Conservation (phyloP, 2,113 vertebrate species). For the Coryphaenoides rupestris region DNA sequence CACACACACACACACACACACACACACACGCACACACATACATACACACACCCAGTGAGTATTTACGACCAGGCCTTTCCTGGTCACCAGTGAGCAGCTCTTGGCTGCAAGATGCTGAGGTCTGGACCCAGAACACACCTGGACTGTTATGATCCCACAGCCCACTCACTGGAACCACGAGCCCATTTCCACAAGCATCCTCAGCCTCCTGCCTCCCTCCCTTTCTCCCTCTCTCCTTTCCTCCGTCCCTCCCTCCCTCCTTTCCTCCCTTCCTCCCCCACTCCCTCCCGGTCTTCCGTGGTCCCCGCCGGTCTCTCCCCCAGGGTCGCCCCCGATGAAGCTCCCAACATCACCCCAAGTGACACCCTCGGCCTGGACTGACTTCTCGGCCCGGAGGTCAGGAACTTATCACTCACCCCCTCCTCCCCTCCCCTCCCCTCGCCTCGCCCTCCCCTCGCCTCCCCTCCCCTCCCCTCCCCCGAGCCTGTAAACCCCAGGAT, state of each 20-base stretch:
- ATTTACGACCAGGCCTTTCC: conserved; percentile 51
- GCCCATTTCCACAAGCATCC: conserved; percentile 3
- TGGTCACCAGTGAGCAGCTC: conserved; percentile 25
- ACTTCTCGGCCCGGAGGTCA: conserved; percentile 51
- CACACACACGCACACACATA: conserved; percentile 5
- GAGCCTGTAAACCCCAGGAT: conserved; percentile 48
- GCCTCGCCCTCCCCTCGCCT: too few relatives aligned
- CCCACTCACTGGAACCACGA: too few relatives aligned
- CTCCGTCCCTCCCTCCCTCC: neutral
- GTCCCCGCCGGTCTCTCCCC: conserved; percentile 53
- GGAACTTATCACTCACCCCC: conserved; percentile 41
- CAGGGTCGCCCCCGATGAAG: conserved; percentile 41
- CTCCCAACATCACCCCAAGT: conserved; percentile 33
- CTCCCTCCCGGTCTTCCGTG: conserved; percentile 45
- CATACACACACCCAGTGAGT: conserved; percentile 37
- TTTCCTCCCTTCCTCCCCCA: too few relatives aligned
- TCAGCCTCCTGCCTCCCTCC: too few relatives aligned
- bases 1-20: conserved; percentile 13
- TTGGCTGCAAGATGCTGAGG: conserved; percentile 24
- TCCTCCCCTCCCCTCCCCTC: conserved; percentile 63
- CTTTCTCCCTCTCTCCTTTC: too few relatives aligned
- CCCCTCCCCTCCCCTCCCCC: conserved; percentile 63
- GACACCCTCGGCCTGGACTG: conserved; percentile 33
- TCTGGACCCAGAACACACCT: conserved; percentile 52
- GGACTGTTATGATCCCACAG: conserved; percentile 68